These are phyloP conservation scores for sheep (Ovis aries) DNA, from an alignment of 2,113 vertebrate genomes.

Conservation along the genomic window ARS-UI_Ramb_v3.0 NC_056057.1:14102501-14103000, in stretches of 20 bases:
- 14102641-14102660: neutral
- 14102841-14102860: neutral
- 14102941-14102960: neutral
- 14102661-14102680: neutral
- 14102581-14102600: neutral
- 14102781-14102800: neutral
- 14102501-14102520: slow-evolving; percentile 22
- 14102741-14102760: neutral
- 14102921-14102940: neutral
- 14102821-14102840: neutral
- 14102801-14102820: neutral
- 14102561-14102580: neutral
- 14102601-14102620: neutral
- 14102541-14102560: neutral
- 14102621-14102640: neutral
- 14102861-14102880: neutral
- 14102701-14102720: neutral
- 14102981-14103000: neutral
- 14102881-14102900: neutral
- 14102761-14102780: neutral
- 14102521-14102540: neutral
- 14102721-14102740: neutral
- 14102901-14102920: neutral
- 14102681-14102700: neutral
- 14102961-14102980: neutral